Evolutionary conservation across 2,888 invertebrate genomes (phyloP).

Genomic region (Pteria penguin): DNA sequence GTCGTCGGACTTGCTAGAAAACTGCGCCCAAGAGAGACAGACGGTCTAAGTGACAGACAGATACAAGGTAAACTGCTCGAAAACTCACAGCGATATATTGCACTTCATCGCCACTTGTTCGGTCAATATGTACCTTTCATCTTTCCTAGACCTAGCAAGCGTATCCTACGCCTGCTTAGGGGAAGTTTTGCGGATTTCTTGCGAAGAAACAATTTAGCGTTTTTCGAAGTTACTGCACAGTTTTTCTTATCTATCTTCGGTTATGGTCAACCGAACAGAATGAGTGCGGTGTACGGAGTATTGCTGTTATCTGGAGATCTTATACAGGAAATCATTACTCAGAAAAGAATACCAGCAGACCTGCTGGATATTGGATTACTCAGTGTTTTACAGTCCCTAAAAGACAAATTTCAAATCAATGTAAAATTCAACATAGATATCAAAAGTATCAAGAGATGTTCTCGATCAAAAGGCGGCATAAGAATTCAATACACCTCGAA

Average conservation of each 20-base stretch:
- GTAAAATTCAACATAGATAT: background rate
- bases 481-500: background rate
- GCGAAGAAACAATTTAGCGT: background rate
- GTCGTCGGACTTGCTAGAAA: no score
- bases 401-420: background rate
- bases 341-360: no score
- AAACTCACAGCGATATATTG: no score
- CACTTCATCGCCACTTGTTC: slow-evolving; percentile 8
- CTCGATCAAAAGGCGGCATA: background rate
- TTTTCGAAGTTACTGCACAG: slow-evolving; percentile 8
- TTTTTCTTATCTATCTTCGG: background rate
- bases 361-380: background rate
- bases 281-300: slow-evolving; percentile 19
- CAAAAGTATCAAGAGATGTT: background rate
- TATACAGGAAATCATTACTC: background rate
- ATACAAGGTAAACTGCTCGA: no score
- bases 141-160: slow-evolving; percentile 10
- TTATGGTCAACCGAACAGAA: slow-evolving; percentile 21
- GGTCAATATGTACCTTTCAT: slow-evolving; percentile 15
- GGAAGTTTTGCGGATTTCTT: slow-evolving; percentile 25
- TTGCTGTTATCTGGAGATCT: background rate
- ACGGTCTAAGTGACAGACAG: no score
- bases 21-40: no score
- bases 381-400: background rate
- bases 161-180: background rate